Base-by-base conservation (phyloP, 2,113 vertebrate species). In the Heloderma charlesbogerti region DNA sequence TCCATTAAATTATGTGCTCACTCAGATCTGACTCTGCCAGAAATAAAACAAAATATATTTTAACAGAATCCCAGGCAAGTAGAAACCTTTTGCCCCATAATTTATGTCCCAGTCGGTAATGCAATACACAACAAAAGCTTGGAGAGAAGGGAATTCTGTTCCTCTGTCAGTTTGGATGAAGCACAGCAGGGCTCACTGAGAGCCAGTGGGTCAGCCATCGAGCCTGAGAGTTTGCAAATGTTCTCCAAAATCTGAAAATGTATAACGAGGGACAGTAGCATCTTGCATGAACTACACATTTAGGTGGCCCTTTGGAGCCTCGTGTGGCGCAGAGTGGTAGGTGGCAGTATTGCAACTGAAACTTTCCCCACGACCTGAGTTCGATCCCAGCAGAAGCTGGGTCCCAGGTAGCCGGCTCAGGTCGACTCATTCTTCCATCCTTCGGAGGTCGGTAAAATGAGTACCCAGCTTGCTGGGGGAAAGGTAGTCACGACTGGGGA, bases 1-100 rank as follows among this genome's bases (percentile, higher is more conserved):
- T 80, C 80, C 31, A 89, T 74, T 71, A 86, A 89, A 48, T 89
- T 79, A 89, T 88, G 6, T 90, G 40, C 31, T 90, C 43, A 40
- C 45, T 86, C 29, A 78, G 74, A 48, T 85, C 31, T 34, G 83
- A n/a, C 13, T 43, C 37, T 80, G 87, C 74, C 91, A 85, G 25
- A 80, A 72, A n/a, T 37, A 89, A 71, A 88, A 45, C n/a, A 78
- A 43, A 71, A 27, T 69, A 88, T 51, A 29, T 75, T 66, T 45
- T 88, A 63, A 69, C 22, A 60, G 57, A 71, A 71, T 88, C 45
- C 48, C 37, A 60, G 45, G 37, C 74, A 85, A 72, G 40, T 45
- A 31, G 31, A 85, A 88, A 84, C 34, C 45, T 40, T 88, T 91
- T 88, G 57, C 18, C 25, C 43, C 34, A 16, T 74, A 82, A 48